A percentile compares a stretch with the other conserved stretches of the same genome.
Evolutionary conservation across 2,888 invertebrate species (phyloP).

Genomic region (Agapostemon virescens): DNA sequence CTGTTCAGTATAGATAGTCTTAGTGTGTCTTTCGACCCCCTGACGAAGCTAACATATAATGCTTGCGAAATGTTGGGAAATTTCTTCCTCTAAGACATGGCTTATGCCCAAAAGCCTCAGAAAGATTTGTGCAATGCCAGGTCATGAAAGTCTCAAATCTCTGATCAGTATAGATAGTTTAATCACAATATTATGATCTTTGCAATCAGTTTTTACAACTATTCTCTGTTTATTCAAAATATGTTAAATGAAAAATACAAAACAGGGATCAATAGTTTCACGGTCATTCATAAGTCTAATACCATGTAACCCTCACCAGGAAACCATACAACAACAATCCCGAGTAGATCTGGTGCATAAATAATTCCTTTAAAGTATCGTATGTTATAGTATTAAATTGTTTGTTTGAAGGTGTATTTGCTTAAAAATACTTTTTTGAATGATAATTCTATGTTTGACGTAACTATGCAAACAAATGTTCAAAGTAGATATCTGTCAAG

Average conservation of each 20-base stretch:
- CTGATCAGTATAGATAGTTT: not conserved
- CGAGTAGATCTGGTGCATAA: constrained; percentile 4
- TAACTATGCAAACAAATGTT: constrained; percentile 6
- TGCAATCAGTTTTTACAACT: not conserved
- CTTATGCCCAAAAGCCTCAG: too few relatives aligned
- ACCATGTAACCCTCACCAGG: constrained; percentile 62
- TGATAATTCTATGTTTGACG: not conserved
- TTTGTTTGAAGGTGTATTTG: not conserved
- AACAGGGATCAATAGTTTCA: constrained; percentile 71
- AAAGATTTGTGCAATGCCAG: too few relatives aligned
- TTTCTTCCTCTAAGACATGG: too few relatives aligned
- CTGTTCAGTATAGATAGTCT: too few relatives aligned
- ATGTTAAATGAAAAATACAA: constrained; percentile 8
- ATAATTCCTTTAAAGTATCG: constrained; percentile 3
- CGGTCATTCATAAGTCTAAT: constrained; percentile 68
- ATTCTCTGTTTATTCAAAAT: not conserved
- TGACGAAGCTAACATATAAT: too few relatives aligned
- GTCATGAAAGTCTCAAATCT: too few relatives aligned
- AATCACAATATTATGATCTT: not conserved
- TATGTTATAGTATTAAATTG: not conserved
- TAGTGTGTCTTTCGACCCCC: too few relatives aligned
- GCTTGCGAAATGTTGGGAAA: too few relatives aligned
- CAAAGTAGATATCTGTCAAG: not conserved
- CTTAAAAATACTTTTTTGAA: not conserved
- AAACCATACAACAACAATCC: constrained; percentile 68